Evolutionary conservation across 2,797 vertebrate species (phyloP), one percentile per base, ranked within the genome.

Genomic region (Adrianichthys oophorus): DNA sequence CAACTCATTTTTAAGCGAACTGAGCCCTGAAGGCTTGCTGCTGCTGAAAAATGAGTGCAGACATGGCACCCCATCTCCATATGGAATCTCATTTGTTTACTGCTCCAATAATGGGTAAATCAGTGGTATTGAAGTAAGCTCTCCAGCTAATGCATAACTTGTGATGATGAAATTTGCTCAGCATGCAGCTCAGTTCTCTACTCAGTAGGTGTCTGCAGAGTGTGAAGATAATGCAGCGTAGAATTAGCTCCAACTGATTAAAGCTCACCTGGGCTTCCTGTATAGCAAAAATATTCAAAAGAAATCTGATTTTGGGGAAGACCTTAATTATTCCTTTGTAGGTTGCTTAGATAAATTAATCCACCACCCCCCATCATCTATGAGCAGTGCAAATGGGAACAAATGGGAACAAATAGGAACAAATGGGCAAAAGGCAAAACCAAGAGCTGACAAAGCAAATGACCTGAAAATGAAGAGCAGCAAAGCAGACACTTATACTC

Each of bases 151-250:
- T 66, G 67, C 75, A 50, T 72, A 51, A 80, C 75, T 79, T 72
- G 68, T 65, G n/a, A 49, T 67, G 62, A 70, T 67, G 68, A 69
- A 70, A 76, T 77, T 55, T 44, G 56, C 67, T 65, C 73, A 43
- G 74, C 48, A 29, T 65, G 59, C 29, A 29, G 65, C 68, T 51
- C 48, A 19, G 60, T n/a, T 3, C 56, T 54, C 48, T 24, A 41
- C 79, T 61, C 77, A 72, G 77, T 68, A 19, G 79, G 79, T 59
- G 60, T 45, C 68, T 83, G 84, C 70, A 61, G 4, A 13, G 54
- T 59, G 61, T 48, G 65, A 62, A 59, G 50, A 43, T 48, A 8
- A 55, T 62, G 71, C 79, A 70, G 67, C 56, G 29, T 53, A 68
- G 78, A 73, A 81, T 67, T 66, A 61, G 71, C 67, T 70, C 32